A percentile compares a stretch with the other conserved stretches of the same genome.
Evolutionary conservation across 2,113 vertebrate species (phyloP).

Genomic region (Orthonyx spaldingii): DNA sequence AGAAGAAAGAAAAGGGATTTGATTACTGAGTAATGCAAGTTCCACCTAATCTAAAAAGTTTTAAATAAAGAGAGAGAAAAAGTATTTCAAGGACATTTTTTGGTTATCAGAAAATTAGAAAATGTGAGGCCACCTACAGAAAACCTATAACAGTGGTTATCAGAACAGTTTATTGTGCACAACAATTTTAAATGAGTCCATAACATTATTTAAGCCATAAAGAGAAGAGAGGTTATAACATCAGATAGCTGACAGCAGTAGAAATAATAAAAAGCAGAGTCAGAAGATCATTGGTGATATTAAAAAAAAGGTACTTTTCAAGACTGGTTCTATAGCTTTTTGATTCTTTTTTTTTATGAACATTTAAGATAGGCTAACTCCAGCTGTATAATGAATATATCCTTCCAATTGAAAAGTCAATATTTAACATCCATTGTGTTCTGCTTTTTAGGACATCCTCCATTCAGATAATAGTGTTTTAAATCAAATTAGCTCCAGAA

Average conservation of each 20-base stretch:
- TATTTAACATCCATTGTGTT: conserved; percentile 36
- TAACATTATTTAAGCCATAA: background rate
- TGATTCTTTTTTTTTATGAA: background rate
- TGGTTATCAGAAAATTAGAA: conserved; percentile 9
- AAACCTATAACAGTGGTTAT: background rate
- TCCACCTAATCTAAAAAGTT: background rate
- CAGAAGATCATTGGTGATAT: background rate
- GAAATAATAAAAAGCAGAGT: conserved; percentile 6
- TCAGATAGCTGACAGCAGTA: background rate
- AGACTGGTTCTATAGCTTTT: background rate
- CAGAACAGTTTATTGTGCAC: background rate
- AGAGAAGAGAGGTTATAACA: background rate
- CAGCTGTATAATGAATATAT: background rate
- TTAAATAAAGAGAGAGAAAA: background rate
- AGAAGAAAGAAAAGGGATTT: background rate
- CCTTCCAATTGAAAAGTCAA: conserved; percentile 40
- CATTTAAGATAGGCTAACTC: conserved; percentile 25
- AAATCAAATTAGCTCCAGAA: conserved; percentile 38
- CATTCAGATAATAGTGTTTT: conserved; percentile 40
- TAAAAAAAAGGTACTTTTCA: conserved; percentile 9
- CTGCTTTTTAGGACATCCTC: conserved; percentile 21
- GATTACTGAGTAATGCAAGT: background rate
- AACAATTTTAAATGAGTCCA: background rate
- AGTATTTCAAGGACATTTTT: background rate
- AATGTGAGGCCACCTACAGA: background rate